Conservation (phyloP, 2,797 vertebrate genomes). For the Mastacembelus armatus region DNA sequence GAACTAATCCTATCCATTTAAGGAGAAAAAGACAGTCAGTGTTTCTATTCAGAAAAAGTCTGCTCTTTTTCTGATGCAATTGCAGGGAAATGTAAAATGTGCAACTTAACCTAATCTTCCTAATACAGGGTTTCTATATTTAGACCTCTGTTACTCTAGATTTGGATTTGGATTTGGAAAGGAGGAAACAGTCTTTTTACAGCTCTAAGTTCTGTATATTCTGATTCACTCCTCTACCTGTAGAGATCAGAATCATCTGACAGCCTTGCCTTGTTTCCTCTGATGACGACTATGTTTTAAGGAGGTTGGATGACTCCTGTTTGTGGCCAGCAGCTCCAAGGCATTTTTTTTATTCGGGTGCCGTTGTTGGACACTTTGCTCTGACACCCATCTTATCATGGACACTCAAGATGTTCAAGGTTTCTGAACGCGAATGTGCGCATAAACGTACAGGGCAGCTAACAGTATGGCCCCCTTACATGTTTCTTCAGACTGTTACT, state of each 20-base stretch:
- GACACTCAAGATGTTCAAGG: constrained; percentile 51
- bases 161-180: constrained; percentile 51
- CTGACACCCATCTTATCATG: constrained; percentile 22
- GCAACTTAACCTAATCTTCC: constrained; percentile 57
- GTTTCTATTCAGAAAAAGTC: constrained; percentile 51
- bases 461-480: constrained; percentile 44
- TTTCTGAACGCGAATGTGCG: constrained; percentile 57
- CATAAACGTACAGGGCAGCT: constrained; percentile 71
- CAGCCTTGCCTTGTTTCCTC: constrained; percentile 12
- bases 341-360: constrained; percentile 1
- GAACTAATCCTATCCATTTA: constrained; percentile 41
- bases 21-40: constrained; percentile 11
- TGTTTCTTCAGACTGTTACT: constrained; percentile 76
- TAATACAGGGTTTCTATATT: constrained; percentile 57
- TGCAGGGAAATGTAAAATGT: constrained; percentile 72
- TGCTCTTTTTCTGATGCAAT: constrained; percentile 53
- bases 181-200: constrained; percentile 42
- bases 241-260: constrained; percentile 14
- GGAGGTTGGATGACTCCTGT: constrained; percentile 14
- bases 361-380: constrained; percentile 31
- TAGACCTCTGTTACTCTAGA: constrained; percentile 43
- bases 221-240: constrained; percentile 36
- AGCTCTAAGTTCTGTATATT: constrained; percentile 27
- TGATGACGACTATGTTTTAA: neutral
- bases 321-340: constrained; percentile 23